Base-by-base conservation (phyloP, 2,888 invertebrate genomes). In the Ichneumoninae sp. region DNA sequence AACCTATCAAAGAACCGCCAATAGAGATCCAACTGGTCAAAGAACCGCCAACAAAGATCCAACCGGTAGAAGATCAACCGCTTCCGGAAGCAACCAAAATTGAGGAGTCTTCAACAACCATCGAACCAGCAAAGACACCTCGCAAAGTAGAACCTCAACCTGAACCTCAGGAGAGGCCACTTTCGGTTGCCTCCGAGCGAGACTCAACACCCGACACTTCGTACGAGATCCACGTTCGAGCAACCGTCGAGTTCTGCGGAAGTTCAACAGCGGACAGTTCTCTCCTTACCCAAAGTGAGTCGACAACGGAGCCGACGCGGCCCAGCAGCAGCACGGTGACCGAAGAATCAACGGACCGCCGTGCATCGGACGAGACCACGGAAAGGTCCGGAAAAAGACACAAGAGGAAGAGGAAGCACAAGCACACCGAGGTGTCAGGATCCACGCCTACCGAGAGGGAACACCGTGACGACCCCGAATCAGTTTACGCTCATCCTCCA, bases 201-300 rank as follows among this genome's bases (percentile, higher is more conserved):
- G 90, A 89, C 40, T 89, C 88, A 16, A 88, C 88, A 6, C 83
- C 89, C 3, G 92, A 92, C 30, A 86, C 89, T 40, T 91, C 90
- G 0, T 90, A 90, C 63, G 92, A 93, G 80, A 92, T 93, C 66
- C 91, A 90, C 68, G 88, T 93, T 26, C 89, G 90, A 65, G 92
- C 93, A 0, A 93, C 90, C 3, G 89, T 93, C 30, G 92, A 93
- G 86, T 65, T 93, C 36, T 88, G 90, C 3, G 90, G 87, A 50
- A 91, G 90, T 33, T 87, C 88, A 8, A 89, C 91, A 5, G 87
- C 91, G 0, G 90, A 92, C 6, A 85, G 73, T 63, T 86, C 85
- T 5, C 76, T 79, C 8, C 33, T 80, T 2, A 63, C 75, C 8
- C 65, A 19, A 4, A 86, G 85, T 44, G 88, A 88, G 70, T 80